phyloP scores from a whole-genome alignment of 2,888 invertebrate species.

The Archaeoteleia sp. region DNA sequence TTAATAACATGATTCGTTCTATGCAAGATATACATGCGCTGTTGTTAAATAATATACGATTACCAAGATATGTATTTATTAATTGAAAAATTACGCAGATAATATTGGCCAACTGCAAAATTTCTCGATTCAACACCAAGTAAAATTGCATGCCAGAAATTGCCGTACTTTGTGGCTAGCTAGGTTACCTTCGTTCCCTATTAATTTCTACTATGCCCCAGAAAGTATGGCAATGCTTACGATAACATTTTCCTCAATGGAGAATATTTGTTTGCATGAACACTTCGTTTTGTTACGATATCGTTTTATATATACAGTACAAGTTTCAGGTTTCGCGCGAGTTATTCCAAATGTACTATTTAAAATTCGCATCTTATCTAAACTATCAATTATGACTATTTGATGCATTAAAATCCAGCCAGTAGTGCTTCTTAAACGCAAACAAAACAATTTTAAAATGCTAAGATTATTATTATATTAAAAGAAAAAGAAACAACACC shows the following conservation, averaged over 20 bases:
- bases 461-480: not conserved
- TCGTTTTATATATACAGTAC: slow-evolving; percentile 23
- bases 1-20: slow-evolving; percentile 19
- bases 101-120: slow-evolving; percentile 45
- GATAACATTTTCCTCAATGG: not conserved
- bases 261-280: slow-evolving; percentile 38
- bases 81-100: slow-evolving; percentile 43
- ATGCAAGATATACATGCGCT: slow-evolving; percentile 37
- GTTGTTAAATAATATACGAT: slow-evolving; percentile 38
- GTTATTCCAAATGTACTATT: too few relatives aligned
- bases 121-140: slow-evolving; percentile 21
- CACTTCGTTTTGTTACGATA: slow-evolving; percentile 48
- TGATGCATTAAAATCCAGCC: too few relatives aligned
- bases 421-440: too few relatives aligned
- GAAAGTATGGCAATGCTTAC: too few relatives aligned
- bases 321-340: slow-evolving; percentile 14
- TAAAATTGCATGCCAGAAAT: too few relatives aligned
- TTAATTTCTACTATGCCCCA: too few relatives aligned
- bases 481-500: not conserved
- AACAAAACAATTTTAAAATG: too few relatives aligned
- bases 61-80: slow-evolving; percentile 33
- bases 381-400: too few relatives aligned
- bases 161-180: too few relatives aligned
- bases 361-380: too few relatives aligned
- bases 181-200: too few relatives aligned